Percentiles rank a stretch among this genome's conserved stretches.
Conservation (phyloP, 2,888 invertebrate genomes). For the Agrilus mali region DNA sequence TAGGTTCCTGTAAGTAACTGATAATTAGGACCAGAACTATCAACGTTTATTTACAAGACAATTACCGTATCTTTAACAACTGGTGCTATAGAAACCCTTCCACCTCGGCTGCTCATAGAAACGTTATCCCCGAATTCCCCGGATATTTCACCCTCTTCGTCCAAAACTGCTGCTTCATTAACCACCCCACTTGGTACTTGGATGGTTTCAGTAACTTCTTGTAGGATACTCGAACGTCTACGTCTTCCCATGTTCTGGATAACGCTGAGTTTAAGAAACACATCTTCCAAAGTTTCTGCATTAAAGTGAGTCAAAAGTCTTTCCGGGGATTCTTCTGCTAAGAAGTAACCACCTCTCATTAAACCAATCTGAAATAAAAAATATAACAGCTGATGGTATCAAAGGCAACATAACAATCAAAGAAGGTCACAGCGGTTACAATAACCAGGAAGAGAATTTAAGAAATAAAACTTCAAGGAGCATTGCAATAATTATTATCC, state of each 20-base stretch:
- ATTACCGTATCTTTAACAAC: constrained; percentile 1
- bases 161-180: constrained; percentile 50
- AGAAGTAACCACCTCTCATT: constrained; percentile 69
- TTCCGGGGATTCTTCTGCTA: constrained; percentile 74
- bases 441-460: too few species aligned
- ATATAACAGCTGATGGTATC: not conserved
- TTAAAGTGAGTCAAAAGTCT: constrained; percentile 58
- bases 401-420: too few species aligned
- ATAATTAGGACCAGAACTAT: constrained; percentile 29
- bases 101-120: constrained; percentile 60
- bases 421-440: too few species aligned
- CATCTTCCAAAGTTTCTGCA: constrained; percentile 63
- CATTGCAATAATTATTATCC: too few species aligned
- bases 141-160: constrained; percentile 66
- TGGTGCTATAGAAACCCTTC: constrained; percentile 17
- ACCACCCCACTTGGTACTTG: constrained; percentile 50
- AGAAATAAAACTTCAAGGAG: too few species aligned
- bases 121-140: constrained; percentile 81
- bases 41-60: not conserved
- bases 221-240: constrained; percentile 65
- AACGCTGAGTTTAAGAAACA: constrained; percentile 68
- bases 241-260: constrained; percentile 72
- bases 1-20: constrained; percentile 31
- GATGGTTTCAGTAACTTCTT: constrained; percentile 58
- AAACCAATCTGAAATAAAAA: constrained; percentile 53